Evolutionary conservation across 2,113 vertebrate species (phyloP).

Genomic region (Pseudois nayaur): DNA sequence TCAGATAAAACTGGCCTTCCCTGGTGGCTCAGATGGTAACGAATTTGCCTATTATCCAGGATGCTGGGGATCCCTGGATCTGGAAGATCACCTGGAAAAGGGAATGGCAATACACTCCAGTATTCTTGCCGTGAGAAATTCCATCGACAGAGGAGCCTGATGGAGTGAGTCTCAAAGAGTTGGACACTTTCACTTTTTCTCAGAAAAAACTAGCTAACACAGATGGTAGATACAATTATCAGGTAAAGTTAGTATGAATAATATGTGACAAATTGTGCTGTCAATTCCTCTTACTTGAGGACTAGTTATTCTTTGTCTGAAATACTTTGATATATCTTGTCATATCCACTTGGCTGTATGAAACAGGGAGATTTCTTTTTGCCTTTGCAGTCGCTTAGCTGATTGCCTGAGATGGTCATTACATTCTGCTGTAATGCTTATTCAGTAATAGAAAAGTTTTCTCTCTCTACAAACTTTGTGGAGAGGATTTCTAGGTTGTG

Average conservation of each 20-base stretch:
- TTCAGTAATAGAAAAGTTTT: neutral
- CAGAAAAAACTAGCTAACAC: neutral
- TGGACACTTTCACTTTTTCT: neutral
- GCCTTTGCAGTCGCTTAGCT: neutral
- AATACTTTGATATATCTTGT: neutral
- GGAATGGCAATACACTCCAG: neutral
- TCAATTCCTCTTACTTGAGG: neutral
- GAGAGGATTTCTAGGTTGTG: neutral
- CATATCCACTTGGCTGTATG: neutral
- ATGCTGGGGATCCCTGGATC: neutral
- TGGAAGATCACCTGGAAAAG: neutral
- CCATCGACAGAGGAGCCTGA: neutral
- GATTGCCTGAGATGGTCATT: neutral
- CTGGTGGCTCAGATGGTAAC: neutral
- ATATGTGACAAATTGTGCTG: no score
- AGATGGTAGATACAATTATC: neutral
- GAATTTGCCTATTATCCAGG: neutral
- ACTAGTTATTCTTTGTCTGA: neutral
- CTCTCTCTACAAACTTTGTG: neutral
- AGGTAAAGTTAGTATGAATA: neutral
- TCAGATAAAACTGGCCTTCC: neutral
- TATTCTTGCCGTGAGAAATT: neutral
- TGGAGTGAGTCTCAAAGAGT: neutral
- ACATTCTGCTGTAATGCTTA: neutral
- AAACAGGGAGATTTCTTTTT: neutral